Percentiles rank a stretch among this genome's conserved stretches.
These are phyloP conservation scores for Drusus annulatus DNA, from an alignment of 1,140 invertebrate genomes.

Conservation along the genomic window DNA sequence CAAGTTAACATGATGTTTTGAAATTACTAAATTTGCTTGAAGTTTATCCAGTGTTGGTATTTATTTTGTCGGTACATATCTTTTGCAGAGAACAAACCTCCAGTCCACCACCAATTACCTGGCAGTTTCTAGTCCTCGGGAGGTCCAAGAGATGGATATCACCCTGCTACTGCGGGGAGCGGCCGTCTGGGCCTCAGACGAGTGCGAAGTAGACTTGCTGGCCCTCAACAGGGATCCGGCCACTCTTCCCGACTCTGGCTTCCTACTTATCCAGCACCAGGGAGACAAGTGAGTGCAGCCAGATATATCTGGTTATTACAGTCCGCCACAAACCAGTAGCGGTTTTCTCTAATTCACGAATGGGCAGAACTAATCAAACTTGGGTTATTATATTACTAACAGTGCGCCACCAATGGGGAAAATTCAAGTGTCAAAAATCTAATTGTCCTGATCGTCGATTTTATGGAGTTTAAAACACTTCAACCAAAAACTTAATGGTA, in stretches of 20 bases:
- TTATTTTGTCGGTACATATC: no score
- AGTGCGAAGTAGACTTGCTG: conserved; percentile 96
- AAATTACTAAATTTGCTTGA: no score
- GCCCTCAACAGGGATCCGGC: conserved; percentile 85
- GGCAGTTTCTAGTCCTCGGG: conserved; percentile 93
- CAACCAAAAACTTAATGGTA: no score
- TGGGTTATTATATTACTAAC: no score
- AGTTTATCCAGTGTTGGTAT: no score
- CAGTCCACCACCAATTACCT: conserved; percentile 75
- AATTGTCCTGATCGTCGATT: no score
- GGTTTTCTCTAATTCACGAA: not conserved
- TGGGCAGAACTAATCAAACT: no score
- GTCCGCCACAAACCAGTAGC: not conserved
- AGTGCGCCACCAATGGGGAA: no score
- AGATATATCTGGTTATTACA: no score
- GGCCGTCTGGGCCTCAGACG: conserved; percentile 93
- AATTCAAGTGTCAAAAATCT: no score
- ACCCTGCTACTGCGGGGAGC: conserved; percentile 88
- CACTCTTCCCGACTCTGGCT: conserved; percentile 84
- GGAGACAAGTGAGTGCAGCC: conserved; percentile 79
- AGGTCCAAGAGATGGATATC: conserved; percentile 98
- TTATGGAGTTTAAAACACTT: no score
- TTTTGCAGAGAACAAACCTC: conserved; percentile 20
- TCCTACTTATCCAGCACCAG: conserved; percentile 93
- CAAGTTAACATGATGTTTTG: no score